Conservation (phyloP, 2,888 invertebrate species). For the Willowsia nigromaculata region DNA sequence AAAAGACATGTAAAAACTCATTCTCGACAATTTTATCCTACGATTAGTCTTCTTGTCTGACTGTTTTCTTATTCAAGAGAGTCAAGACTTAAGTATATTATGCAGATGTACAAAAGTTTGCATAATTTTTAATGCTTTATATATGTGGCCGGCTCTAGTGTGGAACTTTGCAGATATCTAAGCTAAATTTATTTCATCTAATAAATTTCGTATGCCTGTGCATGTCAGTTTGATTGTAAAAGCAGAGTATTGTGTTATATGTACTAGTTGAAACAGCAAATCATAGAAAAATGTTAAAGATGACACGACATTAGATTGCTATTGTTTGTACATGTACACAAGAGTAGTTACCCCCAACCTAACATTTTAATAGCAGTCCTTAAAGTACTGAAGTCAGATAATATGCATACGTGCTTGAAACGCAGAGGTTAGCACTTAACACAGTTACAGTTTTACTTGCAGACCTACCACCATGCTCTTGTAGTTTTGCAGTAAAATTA, state of each 20-base stretch:
- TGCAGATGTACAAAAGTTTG: neutral
- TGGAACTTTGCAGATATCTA: constrained; percentile 3
- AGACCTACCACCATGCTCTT: neutral
- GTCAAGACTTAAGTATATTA: neutral
- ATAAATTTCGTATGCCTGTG: no score
- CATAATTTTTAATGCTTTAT: neutral
- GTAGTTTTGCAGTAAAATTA: neutral
- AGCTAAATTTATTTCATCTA: no score
- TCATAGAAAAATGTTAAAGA: neutral
- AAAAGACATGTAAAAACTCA: constrained; percentile 33
- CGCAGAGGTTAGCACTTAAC: neutral
- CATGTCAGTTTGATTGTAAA: no score
- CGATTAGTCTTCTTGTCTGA: constrained; percentile 44
- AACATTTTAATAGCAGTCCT: neutral
- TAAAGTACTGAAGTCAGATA: neutral
- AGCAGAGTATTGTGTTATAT: no score
- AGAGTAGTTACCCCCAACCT: neutral
- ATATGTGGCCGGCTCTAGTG: neutral
- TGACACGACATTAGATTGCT: neutral
- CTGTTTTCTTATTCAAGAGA: constrained; percentile 36
- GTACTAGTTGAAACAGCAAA: no score
- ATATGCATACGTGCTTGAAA: neutral
- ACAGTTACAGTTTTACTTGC: neutral
- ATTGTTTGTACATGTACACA: neutral
- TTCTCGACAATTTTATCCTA: constrained; percentile 54